Percentiles rank a stretch among this genome's conserved stretches.
Evolutionary conservation across 1,140 invertebrate species (phyloP).

Genomic region (Brevipalpus yothersi): DNA sequence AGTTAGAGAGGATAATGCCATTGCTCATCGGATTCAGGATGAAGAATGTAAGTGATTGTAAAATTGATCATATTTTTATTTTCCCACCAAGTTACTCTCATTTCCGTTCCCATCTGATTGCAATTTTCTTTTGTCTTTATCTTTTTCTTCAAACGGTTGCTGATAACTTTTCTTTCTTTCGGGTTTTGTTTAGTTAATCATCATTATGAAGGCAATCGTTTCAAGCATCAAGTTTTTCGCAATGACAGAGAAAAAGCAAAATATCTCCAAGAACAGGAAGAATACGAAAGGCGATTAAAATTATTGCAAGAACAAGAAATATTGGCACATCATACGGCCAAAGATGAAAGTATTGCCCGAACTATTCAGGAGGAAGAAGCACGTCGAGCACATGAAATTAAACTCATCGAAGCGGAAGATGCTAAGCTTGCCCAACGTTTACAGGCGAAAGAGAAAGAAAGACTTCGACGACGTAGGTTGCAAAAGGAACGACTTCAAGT

Average conservation of each 20-base stretch:
- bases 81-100: too few species aligned
- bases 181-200: constrained; percentile 31
- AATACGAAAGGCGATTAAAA: constrained; percentile 31
- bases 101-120: background rate
- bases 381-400: constrained; percentile 9
- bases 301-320: constrained; percentile 34
- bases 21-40: constrained; percentile 65
- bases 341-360: constrained; percentile 29
- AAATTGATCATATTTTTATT: too few species aligned
- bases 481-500: constrained; percentile 12
- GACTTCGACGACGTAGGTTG: constrained; percentile 18
- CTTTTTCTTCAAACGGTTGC: constrained; percentile 10
- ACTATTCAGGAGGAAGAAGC: constrained; percentile 16
- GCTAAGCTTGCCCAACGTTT: constrained; percentile 15
- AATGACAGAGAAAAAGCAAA: constrained; percentile 62
- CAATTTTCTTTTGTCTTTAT: background rate
- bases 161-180: background rate
- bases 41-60: constrained; percentile 46
- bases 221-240: constrained; percentile 56
- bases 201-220: constrained; percentile 60
- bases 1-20: constrained; percentile 64
- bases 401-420: constrained; percentile 15
- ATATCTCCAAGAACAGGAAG: constrained; percentile 50
- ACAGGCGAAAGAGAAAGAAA: constrained; percentile 21
- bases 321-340: constrained; percentile 31